phyloP scores from a whole-genome alignment of 2,797 vertebrate genomes.

The Anguilla anguilla region DNA sequence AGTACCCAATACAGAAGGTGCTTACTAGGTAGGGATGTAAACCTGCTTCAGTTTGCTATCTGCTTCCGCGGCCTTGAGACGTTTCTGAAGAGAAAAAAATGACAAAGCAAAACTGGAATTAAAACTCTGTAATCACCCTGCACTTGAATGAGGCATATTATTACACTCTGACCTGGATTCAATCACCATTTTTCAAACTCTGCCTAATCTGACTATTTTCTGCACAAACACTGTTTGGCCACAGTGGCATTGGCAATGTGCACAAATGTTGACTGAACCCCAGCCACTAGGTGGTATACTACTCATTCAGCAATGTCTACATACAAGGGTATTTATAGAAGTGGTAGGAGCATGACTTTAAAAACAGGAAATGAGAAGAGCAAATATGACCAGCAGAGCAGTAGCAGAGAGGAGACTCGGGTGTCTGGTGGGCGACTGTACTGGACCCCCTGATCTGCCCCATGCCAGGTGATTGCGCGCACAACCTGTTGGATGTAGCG shows the following conservation, averaged over 20 bases:
- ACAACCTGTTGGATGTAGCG: conserved; percentile 83
- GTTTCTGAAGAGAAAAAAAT: conserved; percentile 62
- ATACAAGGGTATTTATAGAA: background rate
- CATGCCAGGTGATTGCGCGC: background rate
- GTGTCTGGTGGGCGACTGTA: background rate
- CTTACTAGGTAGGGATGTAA: conserved; percentile 87
- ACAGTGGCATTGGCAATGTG: background rate
- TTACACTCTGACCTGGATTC: background rate
- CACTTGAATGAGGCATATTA: background rate
- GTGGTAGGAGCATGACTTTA: background rate
- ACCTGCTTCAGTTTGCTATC: conserved; percentile 86
- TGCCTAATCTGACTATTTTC: background rate
- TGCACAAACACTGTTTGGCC: background rate
- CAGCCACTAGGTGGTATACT: background rate
- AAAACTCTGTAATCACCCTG: background rate
- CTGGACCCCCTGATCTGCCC: background rate
- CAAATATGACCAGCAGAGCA: background rate
- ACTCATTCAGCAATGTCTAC: background rate
- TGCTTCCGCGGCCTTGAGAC: conserved; percentile 82
- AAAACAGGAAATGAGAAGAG: background rate
- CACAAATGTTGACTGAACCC: background rate
- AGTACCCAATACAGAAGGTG: conserved; percentile 19
- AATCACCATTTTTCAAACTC: background rate
- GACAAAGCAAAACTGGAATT: background rate
- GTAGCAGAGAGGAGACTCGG: background rate